These are phyloP conservation scores for Aurelia sp. DNA, from an alignment of 30 jellyfish, hydroid and myxozoan species.

Conservation along the genomic window DNA sequence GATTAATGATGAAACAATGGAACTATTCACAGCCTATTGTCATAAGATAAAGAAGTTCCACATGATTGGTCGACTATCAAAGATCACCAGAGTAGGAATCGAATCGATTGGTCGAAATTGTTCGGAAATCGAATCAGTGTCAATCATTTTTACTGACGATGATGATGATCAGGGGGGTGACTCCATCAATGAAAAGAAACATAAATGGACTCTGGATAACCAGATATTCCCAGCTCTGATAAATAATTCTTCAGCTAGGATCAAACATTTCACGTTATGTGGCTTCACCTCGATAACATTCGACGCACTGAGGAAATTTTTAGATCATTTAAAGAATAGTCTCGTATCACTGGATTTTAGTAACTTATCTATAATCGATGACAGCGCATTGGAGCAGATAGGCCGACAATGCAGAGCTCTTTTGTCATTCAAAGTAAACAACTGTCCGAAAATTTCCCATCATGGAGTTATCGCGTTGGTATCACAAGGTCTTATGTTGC, in stretches of 20 bases:
- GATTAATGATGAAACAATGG: slow-evolving; percentile 95
- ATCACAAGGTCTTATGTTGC: slow-evolving; percentile 58
- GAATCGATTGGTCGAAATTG: slow-evolving; percentile 98
- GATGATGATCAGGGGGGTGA: slow-evolving; percentile 66
- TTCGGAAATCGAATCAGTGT: slow-evolving; percentile 76
- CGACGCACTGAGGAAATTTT: slow-evolving; percentile 83
- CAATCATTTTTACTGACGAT: slow-evolving; percentile 87
- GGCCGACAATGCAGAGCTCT: slow-evolving; percentile 81
- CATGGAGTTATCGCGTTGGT: slow-evolving; percentile 73
- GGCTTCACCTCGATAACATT: slow-evolving; percentile 85
- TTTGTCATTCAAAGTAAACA: slow-evolving; percentile 65
- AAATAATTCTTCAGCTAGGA: slow-evolving; percentile 84
- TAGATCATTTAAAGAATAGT: slow-evolving; percentile 75
- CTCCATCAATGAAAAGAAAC: slow-evolving; percentile 55
- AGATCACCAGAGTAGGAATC: slow-evolving; percentile 93
- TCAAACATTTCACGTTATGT: slow-evolving; percentile 89
- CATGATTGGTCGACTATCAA: slow-evolving; percentile 81
- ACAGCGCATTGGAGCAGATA: slow-evolving; percentile 78
- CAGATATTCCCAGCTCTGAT: slow-evolving; percentile 93
- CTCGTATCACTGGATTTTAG: slow-evolving; percentile 88
- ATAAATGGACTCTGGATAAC: slow-evolving; percentile 88
- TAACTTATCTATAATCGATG: slow-evolving; percentile 75
- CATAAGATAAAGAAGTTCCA: slow-evolving; percentile 83
- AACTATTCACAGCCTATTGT: slow-evolving; percentile 93
- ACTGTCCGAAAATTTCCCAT: slow-evolving; percentile 83